Conservation (phyloP, 2,797 vertebrate genomes). For the Lophotriccus pileatus region DNA sequence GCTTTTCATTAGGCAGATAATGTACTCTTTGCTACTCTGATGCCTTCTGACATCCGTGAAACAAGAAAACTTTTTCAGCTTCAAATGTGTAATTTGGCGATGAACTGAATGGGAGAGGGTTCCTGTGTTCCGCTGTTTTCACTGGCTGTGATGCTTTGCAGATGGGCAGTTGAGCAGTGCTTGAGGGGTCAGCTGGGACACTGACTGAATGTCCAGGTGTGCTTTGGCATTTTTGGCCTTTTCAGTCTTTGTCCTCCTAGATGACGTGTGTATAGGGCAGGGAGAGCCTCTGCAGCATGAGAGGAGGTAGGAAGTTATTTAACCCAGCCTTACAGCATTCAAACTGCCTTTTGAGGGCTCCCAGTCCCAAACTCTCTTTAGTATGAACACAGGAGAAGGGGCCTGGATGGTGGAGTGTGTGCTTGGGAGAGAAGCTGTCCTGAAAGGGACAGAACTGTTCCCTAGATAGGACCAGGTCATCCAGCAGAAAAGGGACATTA, state of each 20-base stretch:
- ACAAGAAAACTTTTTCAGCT: neutral
- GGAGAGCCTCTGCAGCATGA: neutral
- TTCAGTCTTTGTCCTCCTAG: neutral
- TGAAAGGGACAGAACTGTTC: neutral
- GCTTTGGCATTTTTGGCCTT: neutral
- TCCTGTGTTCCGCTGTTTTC: neutral
- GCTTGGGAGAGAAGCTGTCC: neutral
- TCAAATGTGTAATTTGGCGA: neutral
- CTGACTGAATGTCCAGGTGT: no score
- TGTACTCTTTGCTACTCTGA: neutral
- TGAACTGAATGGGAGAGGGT: neutral
- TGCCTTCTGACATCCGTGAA: neutral
- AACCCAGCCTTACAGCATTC: neutral
- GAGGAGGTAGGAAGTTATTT: neutral
- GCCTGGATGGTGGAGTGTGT: neutral
- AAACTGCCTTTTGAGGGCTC: neutral
- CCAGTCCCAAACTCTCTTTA: neutral
- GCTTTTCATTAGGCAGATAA: neutral
- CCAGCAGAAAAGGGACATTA: neutral
- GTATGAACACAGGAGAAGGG: neutral
- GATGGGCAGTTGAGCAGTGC: neutral
- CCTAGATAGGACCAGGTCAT: neutral
- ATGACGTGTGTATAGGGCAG: neutral
- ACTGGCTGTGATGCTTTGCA: fast-evolving
- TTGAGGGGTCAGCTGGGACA: neutral